Evolutionary conservation across 2,797 vertebrate species (phyloP).

Genomic region (Stomatorhinus walkeri): DNA sequence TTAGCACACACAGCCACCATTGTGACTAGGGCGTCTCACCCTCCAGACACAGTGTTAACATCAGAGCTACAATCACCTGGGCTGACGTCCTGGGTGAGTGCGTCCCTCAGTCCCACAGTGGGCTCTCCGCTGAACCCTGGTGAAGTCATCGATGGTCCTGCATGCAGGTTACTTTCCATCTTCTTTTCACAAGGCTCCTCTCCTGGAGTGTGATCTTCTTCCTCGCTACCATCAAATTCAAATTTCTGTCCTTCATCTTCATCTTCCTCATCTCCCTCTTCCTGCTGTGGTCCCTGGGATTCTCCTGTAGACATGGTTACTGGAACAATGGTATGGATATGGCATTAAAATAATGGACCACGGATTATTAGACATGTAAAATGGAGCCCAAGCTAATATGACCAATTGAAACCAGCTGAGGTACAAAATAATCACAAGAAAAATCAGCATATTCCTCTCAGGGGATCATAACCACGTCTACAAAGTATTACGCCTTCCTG

Average conservation of each 20-base stretch:
- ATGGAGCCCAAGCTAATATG: neutral
- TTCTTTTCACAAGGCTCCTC: constrained; percentile 12
- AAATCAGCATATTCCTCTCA: neutral
- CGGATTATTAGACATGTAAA: neutral
- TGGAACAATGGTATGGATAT: constrained; percentile 21
- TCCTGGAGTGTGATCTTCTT: constrained; percentile 28
- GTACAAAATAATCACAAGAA: neutral
- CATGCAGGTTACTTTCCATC: neutral
- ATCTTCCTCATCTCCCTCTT: constrained; percentile 46
- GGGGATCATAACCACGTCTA: neutral
- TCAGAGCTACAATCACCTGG: constrained; percentile 33
- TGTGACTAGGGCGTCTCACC: neutral
- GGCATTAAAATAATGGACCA: neutral
- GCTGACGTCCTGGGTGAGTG: neutral
- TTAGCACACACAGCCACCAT: neutral
- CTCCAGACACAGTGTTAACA: neutral
- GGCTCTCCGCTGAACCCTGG: constrained; percentile 22
- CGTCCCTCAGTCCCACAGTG: constrained; percentile 33
- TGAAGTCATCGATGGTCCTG: neutral
- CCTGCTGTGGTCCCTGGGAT: constrained; percentile 30
- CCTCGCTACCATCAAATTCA: constrained; percentile 63
- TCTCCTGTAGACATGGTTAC: constrained; percentile 32
- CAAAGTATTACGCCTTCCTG: neutral
- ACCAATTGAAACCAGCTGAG: neutral
- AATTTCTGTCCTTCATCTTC: constrained; percentile 66